These are phyloP conservation scores for Edolisoma coerulescens DNA, from an alignment of 2,113 vertebrate species.

Conservation along the genomic window DNA sequence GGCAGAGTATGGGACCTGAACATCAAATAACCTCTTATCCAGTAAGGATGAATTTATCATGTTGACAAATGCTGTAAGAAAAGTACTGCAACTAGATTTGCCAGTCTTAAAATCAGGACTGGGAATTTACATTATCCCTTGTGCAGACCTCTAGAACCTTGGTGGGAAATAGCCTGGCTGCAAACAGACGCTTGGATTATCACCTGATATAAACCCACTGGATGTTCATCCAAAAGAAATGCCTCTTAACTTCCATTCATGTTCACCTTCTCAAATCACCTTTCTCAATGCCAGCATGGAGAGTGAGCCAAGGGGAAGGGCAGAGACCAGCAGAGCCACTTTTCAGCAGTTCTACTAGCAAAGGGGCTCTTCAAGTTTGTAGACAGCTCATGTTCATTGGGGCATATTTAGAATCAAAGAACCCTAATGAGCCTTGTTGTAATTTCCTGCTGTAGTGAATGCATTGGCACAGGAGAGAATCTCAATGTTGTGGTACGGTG, in stretches of 20 bases:
- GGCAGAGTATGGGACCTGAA: neutral
- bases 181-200: neutral
- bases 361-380: neutral
- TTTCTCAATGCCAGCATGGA: neutral
- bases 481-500: neutral
- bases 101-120: neutral
- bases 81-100: neutral
- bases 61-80: neutral
- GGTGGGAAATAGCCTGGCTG: neutral
- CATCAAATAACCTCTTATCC: neutral
- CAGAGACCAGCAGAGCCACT: neutral
- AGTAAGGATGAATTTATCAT: neutral
- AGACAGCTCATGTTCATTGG: neutral
- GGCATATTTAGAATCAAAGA: rapidly evolving
- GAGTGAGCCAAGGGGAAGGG: neutral
- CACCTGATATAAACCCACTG: neutral
- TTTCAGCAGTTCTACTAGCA: neutral
- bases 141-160: neutral
- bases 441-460: neutral
- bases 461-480: neutral
- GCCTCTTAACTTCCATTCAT: neutral
- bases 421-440: neutral
- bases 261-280: neutral
- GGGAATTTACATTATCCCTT: neutral
- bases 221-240: neutral